phyloP scores from a whole-genome alignment of 1,140 invertebrate genomes.

The Drosophila hydei region DNA sequence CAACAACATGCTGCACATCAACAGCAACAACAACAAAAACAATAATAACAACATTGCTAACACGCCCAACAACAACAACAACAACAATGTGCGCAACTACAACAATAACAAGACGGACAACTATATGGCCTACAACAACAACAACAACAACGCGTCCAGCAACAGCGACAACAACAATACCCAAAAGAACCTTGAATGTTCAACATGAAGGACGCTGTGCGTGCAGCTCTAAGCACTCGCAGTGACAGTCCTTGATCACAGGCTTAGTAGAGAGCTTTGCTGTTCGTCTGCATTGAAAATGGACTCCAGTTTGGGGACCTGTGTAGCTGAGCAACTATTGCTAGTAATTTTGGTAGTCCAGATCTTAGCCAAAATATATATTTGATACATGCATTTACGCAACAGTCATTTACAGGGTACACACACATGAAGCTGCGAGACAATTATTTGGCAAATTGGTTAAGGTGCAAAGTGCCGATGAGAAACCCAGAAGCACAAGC shows the following conservation, averaged over 20 bases:
- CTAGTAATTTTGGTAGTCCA: no score
- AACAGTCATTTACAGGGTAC: no score
- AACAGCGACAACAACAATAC: no score
- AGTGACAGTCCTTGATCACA: background rate
- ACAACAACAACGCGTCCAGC: no score
- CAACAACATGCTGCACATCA: slow-evolving; percentile 8
- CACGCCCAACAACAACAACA: background rate
- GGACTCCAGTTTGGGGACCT: no score
- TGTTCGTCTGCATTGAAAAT: no score
- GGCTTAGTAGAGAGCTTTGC: background rate
- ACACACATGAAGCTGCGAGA: slow-evolving; percentile 2
- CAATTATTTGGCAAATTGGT: slow-evolving; percentile 32
- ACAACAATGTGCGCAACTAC: slow-evolving; percentile 1
- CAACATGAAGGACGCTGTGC: background rate
- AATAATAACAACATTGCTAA: slow-evolving; percentile 3
- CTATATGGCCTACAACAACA: background rate
- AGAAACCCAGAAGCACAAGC: background rate
- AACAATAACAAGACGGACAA: no score
- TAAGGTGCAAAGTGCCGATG: slow-evolving; percentile 57
- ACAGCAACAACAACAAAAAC: background rate
- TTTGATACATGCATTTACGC: no score
- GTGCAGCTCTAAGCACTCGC: background rate
- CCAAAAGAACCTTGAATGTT: slow-evolving; percentile 22
- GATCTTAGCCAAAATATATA: no score
- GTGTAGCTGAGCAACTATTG: no score